These are phyloP conservation scores for Lasioglossum morio DNA, from an alignment of 2,888 invertebrate genomes.

Conservation along the genomic window DNA sequence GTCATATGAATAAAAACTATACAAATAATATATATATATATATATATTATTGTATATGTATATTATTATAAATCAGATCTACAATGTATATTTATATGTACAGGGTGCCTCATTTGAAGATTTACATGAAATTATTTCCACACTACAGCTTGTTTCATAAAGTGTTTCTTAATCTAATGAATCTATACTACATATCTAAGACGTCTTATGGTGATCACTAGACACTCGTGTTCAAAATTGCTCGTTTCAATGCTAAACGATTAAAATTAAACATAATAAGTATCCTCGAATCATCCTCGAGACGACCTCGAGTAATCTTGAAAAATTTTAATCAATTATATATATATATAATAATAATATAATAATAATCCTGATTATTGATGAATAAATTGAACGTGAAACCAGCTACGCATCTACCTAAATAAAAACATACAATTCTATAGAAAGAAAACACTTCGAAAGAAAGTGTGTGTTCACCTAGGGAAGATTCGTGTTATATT, in stretches of 20 bases:
- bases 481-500: background rate
- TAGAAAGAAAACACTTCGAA: background rate
- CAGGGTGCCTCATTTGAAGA: background rate
- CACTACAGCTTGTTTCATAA: background rate
- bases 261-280: background rate
- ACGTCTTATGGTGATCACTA: background rate
- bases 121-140: background rate
- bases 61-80: slow-evolving; percentile 13
- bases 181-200: no score
- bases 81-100: slow-evolving; percentile 30
- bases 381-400: background rate
- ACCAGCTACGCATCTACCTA: background rate
- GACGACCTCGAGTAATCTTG: background rate
- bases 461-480: background rate
- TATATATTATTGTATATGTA: background rate
- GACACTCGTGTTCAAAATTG: background rate
- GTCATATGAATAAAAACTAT: slow-evolving; percentile 66
- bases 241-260: background rate
- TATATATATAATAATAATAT: no score
- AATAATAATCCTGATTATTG: no score
- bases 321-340: background rate
- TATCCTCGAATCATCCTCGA: background rate
- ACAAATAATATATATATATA: background rate
- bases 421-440: background rate
- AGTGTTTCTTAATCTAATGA: no score